Conservation (phyloP, 2,888 invertebrate species). For the Loripinus fragilis region DNA sequence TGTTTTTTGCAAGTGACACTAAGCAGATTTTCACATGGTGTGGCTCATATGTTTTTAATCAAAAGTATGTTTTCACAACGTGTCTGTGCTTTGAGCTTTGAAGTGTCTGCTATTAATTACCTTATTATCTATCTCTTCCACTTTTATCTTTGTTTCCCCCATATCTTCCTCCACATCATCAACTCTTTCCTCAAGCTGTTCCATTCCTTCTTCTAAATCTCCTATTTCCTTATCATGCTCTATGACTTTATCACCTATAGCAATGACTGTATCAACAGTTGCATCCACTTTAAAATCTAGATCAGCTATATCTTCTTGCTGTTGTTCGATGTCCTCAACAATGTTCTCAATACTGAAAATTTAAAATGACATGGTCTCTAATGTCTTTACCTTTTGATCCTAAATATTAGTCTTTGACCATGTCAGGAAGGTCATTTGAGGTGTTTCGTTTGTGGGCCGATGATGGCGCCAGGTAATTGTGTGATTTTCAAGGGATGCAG, state of each 20-base stretch:
- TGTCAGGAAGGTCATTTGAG: no score
- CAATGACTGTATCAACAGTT: slow-evolving; percentile 65
- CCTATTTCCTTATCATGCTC: slow-evolving; percentile 52
- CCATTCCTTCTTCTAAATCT: background rate
- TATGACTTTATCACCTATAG: slow-evolving; percentile 68
- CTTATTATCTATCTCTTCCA: slow-evolving; percentile 24
- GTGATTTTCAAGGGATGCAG: no score
- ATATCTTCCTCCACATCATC: slow-evolving; percentile 15
- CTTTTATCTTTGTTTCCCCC: slow-evolving; percentile 5
- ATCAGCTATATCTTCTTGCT: slow-evolving; percentile 66
- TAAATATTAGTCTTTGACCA: no score
- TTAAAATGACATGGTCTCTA: no score
- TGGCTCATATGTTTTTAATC: no score
- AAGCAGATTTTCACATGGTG: no score
- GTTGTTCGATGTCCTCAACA: slow-evolving; percentile 66
- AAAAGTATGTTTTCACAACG: no score
- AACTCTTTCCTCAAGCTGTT: slow-evolving; percentile 13
- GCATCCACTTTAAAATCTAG: slow-evolving; percentile 68
- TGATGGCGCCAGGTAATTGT: no score
- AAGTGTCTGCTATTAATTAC: background rate
- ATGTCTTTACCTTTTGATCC: no score
- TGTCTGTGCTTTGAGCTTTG: no score
- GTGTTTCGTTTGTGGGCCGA: no score
- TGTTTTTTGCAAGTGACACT: no score
- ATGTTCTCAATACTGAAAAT: slow-evolving; percentile 67